Evolutionary conservation across 2,113 vertebrate species (phyloP).

Genomic region (Hippocampus mohnikei): DNA sequence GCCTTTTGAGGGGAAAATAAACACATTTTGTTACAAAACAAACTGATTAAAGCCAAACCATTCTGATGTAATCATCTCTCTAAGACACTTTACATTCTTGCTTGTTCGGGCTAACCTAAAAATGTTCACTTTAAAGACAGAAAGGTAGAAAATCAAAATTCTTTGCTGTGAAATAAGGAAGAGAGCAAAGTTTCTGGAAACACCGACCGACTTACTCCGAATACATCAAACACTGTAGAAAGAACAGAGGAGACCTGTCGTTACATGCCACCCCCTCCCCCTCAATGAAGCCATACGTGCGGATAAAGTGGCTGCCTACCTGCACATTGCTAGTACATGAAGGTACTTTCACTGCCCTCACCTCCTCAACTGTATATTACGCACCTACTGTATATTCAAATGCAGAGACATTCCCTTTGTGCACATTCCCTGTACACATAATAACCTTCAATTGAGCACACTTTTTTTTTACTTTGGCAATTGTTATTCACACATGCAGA

Average conservation of each 20-base stretch:
- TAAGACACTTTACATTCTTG: not conserved
- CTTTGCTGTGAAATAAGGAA: conserved; percentile 24
- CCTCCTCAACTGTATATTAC: conserved; percentile 40
- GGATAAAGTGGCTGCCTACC: conserved; percentile 11
- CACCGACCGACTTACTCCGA: conserved; percentile 18
- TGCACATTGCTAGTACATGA: conserved; percentile 14
- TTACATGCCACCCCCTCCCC: conserved; percentile 2
- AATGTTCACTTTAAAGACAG: conserved; percentile 1
- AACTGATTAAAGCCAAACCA: not conserved
- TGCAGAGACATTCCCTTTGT: conserved; percentile 13
- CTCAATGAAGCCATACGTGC: conserved; percentile 39
- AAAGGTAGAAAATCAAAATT: conserved; percentile 39
- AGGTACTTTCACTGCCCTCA: conserved; percentile 14
- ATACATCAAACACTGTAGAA: conserved; percentile 12
- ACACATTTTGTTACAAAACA: not conserved
- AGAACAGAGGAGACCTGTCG: conserved; percentile 21
- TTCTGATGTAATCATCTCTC: not conserved
- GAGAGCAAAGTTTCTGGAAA: conserved; percentile 26
- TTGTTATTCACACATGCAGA: conserved; percentile 31
- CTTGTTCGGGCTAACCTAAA: conserved; percentile 20
- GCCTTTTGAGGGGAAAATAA: not conserved
- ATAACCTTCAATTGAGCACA: conserved; percentile 59
- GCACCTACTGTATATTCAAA: conserved; percentile 22
- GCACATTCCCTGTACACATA: conserved; percentile 20
- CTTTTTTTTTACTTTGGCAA: conserved; percentile 20